Evolutionary conservation across 2,113 vertebrate genomes (phyloP), one percentile per base, ranked within the genome.

Genomic region (Peromyscus leucopus): DNA sequence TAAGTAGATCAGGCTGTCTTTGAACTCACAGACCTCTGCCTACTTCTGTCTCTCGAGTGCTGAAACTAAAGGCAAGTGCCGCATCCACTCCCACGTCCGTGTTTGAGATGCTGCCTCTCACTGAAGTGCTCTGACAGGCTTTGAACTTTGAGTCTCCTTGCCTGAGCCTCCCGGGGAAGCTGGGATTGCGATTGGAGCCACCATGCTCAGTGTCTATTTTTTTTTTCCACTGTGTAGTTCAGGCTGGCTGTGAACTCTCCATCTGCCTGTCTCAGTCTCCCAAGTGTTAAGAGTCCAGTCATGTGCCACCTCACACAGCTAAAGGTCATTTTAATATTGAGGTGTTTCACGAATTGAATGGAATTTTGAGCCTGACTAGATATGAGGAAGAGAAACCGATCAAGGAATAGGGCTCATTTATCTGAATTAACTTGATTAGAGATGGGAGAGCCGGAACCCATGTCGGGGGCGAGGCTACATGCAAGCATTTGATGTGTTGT

Each of bases 251-350:
- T 13, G 57, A n/a, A 39, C 31, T 42, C n/a, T 36, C n/a, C 22
- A 39, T 4, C 22, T 16, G 22, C 36, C 31, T 0, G 12, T 11
- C 36, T 39, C 57, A 39, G 33, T 57, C 36, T 39, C 31, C 12
- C 12, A 1, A 39, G 7, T 88, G 67, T 16, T 55, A 28, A 31
- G 67, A 24, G 36, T 57, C 24, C 31, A 87, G 48, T 15, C 51
- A 26, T 28, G 12, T 5, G 12, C 33, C 3, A 33, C 9, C 15
- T 19, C 24, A 21, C 22, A 33, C 42, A 57, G 55, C 55, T 42
- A 13, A 33, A 61, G n/a, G 72, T 84, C 55, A 33, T 84, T 59
- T 93, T 83, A 79, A 57, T 92, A n/a, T 78, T 82, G 84, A 89
- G 69, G 61, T 42, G 7, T 24, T 26, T 57, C 39, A 57, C 51